These are phyloP conservation scores for Daubentonia madagascariensis DNA, from an alignment of 2,113 vertebrate species.

Conservation along the genomic window DNA sequence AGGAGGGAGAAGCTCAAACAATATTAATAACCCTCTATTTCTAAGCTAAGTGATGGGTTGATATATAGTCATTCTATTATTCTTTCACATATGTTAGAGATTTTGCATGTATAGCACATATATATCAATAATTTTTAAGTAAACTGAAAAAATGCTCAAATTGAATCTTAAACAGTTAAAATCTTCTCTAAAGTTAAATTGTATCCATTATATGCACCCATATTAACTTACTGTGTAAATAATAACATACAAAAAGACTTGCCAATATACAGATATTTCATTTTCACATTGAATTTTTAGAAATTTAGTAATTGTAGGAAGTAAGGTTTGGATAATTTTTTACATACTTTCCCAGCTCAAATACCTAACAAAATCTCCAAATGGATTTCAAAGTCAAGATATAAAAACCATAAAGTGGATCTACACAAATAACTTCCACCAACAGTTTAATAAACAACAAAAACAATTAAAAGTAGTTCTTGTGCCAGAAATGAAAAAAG, in stretches of 20 bases:
- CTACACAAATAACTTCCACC: neutral
- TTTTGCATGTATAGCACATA: neutral
- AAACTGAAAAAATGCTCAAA: neutral
- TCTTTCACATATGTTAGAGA: neutral
- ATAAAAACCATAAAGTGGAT: neutral
- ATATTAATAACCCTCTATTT: neutral
- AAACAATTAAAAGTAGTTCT: neutral
- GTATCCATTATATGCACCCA: neutral
- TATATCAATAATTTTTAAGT: neutral
- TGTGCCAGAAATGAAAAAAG: neutral
- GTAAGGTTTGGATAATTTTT: neutral
- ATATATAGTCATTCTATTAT: neutral
- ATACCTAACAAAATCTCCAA: slow-evolving; percentile 23
- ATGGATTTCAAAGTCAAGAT: neutral
- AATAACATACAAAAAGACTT: neutral
- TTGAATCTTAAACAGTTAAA: neutral
- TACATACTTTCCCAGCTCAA: neutral
- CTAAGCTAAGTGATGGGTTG: neutral
- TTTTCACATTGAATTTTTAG: neutral
- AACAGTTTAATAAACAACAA: neutral
- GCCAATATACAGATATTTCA: neutral
- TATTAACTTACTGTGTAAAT: neutral
- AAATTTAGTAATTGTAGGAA: neutral
- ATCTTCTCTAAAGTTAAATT: neutral
- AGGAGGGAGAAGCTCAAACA: neutral